Percentiles rank a stretch among this genome's conserved stretches.
Evolutionary conservation across 2,113 vertebrate genomes (phyloP).

Genomic region (Natator depressus): DNA sequence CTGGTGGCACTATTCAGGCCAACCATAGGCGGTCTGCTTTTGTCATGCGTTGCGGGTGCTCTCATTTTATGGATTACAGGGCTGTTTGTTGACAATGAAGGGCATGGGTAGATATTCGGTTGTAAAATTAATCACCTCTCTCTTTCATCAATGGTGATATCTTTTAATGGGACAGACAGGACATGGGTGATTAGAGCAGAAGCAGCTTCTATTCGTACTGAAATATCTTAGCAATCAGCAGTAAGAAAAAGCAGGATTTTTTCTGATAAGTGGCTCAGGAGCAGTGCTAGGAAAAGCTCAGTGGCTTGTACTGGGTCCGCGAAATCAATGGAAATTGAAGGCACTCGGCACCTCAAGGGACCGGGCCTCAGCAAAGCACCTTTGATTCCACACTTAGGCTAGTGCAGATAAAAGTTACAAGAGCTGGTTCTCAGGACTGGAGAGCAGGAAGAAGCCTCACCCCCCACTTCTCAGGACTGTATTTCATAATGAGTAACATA

Average conservation of each 20-base stretch:
- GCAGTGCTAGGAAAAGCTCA: neutral
- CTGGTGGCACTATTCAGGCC: neutral
- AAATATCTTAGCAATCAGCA: neutral
- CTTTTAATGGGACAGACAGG: slow-evolving; percentile 45
- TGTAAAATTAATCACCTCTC: slow-evolving; percentile 31
- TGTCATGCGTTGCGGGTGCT: neutral
- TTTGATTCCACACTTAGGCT: neutral
- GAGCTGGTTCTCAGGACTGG: neutral
- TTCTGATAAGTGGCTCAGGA: neutral
- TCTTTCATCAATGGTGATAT: neutral
- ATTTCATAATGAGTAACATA: neutral
- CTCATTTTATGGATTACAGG: neutral
- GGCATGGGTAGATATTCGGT: neutral
- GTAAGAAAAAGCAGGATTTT: neutral
- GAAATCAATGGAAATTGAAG: neutral
- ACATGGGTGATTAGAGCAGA: neutral
- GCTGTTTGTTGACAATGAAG: neutral
- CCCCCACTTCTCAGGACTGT: neutral
- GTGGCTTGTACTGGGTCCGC: neutral
- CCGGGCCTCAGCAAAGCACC: neutral
- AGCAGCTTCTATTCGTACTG: neutral
- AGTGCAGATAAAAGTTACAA: neutral
- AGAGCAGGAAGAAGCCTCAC: neutral
- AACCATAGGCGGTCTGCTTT: neutral
- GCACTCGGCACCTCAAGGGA: neutral